phyloP scores from a whole-genome alignment of 2,113 vertebrate species.

The Oryzias curvinotus region DNA sequence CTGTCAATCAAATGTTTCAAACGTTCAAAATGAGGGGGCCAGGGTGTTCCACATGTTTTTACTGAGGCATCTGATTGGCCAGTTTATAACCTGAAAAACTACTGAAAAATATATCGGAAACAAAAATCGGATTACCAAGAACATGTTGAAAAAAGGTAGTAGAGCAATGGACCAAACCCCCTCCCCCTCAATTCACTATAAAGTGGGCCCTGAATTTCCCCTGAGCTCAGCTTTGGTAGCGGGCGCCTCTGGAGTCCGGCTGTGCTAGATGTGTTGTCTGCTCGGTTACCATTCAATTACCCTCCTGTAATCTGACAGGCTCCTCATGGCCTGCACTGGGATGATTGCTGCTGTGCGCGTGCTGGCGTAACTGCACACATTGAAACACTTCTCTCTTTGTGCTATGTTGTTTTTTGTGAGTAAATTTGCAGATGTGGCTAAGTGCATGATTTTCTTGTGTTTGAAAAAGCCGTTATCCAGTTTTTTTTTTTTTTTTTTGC shows the following conservation, averaged over 20 bases:
- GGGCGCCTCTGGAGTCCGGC: constrained; percentile 67
- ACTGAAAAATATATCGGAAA: too few relatives aligned
- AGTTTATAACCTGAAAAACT: too few relatives aligned
- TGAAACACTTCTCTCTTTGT: constrained; percentile 12
- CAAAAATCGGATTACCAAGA: too few relatives aligned
- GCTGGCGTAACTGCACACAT: constrained; percentile 23
- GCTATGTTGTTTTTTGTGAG: constrained; percentile 7
- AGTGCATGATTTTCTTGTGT: constrained; percentile 24
- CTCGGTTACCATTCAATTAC: constrained; percentile 76
- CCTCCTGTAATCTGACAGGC: constrained; percentile 77
- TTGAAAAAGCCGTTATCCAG: constrained; percentile 26
- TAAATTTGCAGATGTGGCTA: constrained; percentile 24
- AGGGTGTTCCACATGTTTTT: too few relatives aligned
- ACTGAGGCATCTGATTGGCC: too few relatives aligned
- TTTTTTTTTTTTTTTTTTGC: constrained; percentile 15
- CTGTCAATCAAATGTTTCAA: too few relatives aligned
- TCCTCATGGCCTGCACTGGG: constrained; percentile 65
- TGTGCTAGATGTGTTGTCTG: constrained; percentile 73
- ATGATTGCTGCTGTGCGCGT: constrained; percentile 50
- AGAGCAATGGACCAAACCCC: constrained; percentile 24
- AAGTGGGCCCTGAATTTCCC: constrained; percentile 72
- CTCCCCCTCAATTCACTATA: constrained; percentile 66
- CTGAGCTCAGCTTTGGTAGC: constrained; percentile 65
- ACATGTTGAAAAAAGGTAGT: too few relatives aligned
- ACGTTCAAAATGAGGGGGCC: too few relatives aligned